Evolutionary conservation across 1,140 invertebrate genomes (phyloP), one percentile per base, ranked within the genome.

Genomic region (Hylaeus anthracinus): DNA sequence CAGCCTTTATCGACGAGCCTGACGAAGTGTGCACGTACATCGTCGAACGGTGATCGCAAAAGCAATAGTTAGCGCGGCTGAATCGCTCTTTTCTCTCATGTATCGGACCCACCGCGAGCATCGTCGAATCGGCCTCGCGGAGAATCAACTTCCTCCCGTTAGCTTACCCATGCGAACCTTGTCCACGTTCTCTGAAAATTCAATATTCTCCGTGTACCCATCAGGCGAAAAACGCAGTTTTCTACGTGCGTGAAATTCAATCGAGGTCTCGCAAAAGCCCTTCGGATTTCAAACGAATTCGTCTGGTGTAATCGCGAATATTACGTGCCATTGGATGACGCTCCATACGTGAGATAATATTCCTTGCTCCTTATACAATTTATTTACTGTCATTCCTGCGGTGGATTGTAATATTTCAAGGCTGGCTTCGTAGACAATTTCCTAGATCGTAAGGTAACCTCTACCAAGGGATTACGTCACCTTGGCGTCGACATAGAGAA

Each of bases 11-110:
- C n/a, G 66, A 63, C 66, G 66, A 72, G 51, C 14, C 37, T 45
- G 66, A 71, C 45, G 56, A 69, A 55, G 63, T 73, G 69, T 48
- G 14, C 71, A 39, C 51, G 51, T 69, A 55, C 63, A 70, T 63
- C 56, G n/a, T 12, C 55, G 41, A 82, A 10, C 63, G 51, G 56
- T 41, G 69, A 84, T 82, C 55, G 74, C 56, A 84, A 82, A 82
- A 84, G 48, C 55, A 78, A 48, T 26, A 14, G 37, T 82, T 71
- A 58, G 39, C 55, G 48, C 53, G 41, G 69, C 41, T 45, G 4
- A 43, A 71, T 70, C 15, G 37, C 8, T 56, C 15, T 12, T 45
- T 12, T 37, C 58, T 12, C n/a, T 71, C 48, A 55, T 81, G 61
- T 60, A 43, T 76, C 55, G 12, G 12, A 48, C 39, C 45, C 58